A percentile compares a stretch with the other conserved stretches of the same genome.
phyloP scores from a whole-genome alignment of 2,797 vertebrate species.

The Emydoidea blandingii region DNA sequence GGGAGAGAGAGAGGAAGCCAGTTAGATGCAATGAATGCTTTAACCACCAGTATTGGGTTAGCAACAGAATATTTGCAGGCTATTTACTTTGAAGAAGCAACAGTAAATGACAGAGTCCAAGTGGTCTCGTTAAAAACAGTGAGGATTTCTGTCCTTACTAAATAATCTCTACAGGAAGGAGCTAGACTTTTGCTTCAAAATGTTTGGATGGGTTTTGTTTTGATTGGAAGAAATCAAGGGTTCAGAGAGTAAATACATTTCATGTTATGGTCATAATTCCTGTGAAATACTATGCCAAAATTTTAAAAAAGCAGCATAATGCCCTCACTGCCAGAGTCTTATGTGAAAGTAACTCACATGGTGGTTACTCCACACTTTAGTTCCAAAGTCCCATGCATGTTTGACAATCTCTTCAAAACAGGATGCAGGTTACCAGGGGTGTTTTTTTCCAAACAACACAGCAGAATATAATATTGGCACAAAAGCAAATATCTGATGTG shows the following conservation, averaged over 20 bases:
- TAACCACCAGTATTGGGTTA: neutral
- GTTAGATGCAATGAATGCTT: conserved; percentile 27
- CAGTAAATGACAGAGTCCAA: conserved; percentile 8
- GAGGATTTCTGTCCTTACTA: conserved; percentile 19
- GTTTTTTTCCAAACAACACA: neutral
- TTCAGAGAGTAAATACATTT: conserved; percentile 57
- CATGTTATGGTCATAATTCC: conserved; percentile 49
- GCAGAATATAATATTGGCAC: neutral
- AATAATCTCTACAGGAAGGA: conserved; percentile 63
- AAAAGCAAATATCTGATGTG: neutral
- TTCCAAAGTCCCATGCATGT: neutral
- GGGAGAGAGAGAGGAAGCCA: neutral
- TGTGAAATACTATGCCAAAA: conserved; percentile 41
- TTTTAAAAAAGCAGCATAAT: neutral
- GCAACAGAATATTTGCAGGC: conserved; percentile 39
- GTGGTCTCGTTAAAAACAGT: conserved; percentile 30
- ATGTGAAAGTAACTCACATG: neutral
- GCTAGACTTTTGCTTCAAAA: conserved; percentile 54
- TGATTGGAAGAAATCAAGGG: conserved; percentile 57
- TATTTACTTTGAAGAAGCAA: conserved; percentile 39
- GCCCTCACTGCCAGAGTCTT: neutral
- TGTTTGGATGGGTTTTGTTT: conserved; percentile 61
- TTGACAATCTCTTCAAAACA: neutral
- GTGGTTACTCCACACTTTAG: neutral
- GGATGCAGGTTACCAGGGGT: neutral